Evolutionary conservation across 1,140 invertebrate species (phyloP), one percentile per base, ranked within the genome.

Genomic region (Patella vulgata): DNA sequence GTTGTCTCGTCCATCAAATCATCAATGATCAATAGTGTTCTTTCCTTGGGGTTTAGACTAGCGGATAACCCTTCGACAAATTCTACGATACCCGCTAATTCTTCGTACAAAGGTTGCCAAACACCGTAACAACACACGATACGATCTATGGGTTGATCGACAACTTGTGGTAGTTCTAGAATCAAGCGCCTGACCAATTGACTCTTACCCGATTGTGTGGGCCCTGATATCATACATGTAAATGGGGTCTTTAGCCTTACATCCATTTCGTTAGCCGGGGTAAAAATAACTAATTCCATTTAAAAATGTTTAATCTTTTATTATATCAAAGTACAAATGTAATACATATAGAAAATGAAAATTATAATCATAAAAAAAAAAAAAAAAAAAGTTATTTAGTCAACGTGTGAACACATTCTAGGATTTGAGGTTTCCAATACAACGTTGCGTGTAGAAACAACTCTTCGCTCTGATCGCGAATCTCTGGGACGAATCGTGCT

Each of bases 1-100:
- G 55, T 47, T 27, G 54, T 55, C 14, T 66, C 59, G 12, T 27
- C 50, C 56, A 66, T 66, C 17, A 66, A 39, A 43, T 70, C 63
- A 31, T 66, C 68, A 48, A 65, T 50, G 9, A 61, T 31, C 4
- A 57, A 8, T 27, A 52, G 23, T 42, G 14, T 17, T 39, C n/a
- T 0, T 27, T 56, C 40, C 5, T 25, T 28, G 0, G 6, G 8
- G 21, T 23, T 21, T 21, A 31, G 9, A 11, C 5, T 21, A 3
- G 11, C 21, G 8, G 11, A 8, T 4, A 59, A 30, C 1, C 56
- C 56, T 36, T 59, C 56, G 19, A 48, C 27, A 59, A 59, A 59
- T 1, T 21, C 36, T 44, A 59, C 56, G 12, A 30, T 36, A 23
- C 47, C 56, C 21, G 31, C 47, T 21, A 19, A 9, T 0, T 56